phyloP scores from a whole-genome alignment of 2,888 invertebrate genomes.

The Zeuzera pyrina region DNA sequence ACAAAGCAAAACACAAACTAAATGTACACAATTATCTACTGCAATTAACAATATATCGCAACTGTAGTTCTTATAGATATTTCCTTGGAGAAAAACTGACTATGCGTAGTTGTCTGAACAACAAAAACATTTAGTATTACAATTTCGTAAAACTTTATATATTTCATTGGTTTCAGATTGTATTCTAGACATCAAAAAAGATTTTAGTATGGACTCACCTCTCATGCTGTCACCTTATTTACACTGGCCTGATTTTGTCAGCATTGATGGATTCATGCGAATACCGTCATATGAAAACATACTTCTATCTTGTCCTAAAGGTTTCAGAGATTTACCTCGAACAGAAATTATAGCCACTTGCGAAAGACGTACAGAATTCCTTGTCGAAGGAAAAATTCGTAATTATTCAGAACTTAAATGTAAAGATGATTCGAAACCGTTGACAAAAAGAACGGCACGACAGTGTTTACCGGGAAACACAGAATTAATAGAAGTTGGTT shows the following conservation, averaged over 20 bases:
- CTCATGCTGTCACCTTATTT: slow-evolving; percentile 17
- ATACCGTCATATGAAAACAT: slow-evolving; percentile 21
- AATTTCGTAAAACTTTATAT: background rate
- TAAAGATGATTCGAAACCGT: slow-evolving; percentile 18
- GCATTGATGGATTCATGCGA: slow-evolving; percentile 18
- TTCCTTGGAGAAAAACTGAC: too few species aligned
- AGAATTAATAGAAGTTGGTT: slow-evolving; percentile 28
- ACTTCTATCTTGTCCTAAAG: slow-evolving; percentile 26
- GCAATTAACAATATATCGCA: too few species aligned
- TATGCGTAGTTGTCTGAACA: too few species aligned
- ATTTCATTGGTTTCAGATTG: slow-evolving; percentile 31
- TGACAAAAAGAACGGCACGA: slow-evolving; percentile 13
- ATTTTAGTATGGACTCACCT: slow-evolving; percentile 24
- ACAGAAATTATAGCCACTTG: slow-evolving; percentile 22
- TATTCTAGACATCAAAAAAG: slow-evolving; percentile 21
- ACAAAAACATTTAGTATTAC: background rate
- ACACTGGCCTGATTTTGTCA: slow-evolving; percentile 18
- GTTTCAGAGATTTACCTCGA: slow-evolving; percentile 17
- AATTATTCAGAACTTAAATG: slow-evolving; percentile 31
- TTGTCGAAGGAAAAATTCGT: slow-evolving; percentile 16
- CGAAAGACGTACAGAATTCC: slow-evolving; percentile 19
- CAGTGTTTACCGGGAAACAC: slow-evolving; percentile 21
- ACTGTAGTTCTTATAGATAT: too few species aligned
- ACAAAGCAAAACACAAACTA: too few species aligned
- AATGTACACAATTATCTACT: too few species aligned